Percentiles rank a stretch among this genome's conserved stretches.
Evolutionary conservation across 1,140 invertebrate genomes (phyloP).

Genomic region (Fopius arisanus): DNA sequence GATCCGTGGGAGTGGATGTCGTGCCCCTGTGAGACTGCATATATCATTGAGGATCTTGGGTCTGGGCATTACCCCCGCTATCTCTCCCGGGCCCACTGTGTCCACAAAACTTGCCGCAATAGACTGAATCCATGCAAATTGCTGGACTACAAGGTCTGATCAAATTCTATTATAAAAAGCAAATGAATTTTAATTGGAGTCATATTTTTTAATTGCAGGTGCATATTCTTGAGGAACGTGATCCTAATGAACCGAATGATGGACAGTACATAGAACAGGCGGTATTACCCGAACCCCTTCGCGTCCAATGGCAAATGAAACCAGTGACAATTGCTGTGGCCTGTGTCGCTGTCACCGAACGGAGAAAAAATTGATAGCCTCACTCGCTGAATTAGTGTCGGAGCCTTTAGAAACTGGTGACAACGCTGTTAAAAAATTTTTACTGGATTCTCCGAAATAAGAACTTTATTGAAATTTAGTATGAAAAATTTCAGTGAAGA

Average conservation of each 20-base stretch:
- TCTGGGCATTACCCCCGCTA: constrained; percentile 45
- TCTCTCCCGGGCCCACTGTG: constrained; percentile 38
- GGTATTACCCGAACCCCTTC: constrained; percentile 40
- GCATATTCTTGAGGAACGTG: constrained; percentile 40
- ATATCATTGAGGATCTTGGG: constrained; percentile 42
- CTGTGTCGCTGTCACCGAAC: constrained; percentile 35
- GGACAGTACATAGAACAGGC: constrained; percentile 33
- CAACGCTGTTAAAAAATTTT: no score
- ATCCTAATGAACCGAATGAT: constrained; percentile 25
- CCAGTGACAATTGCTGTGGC: constrained; percentile 41
- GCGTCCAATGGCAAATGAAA: constrained; percentile 45
- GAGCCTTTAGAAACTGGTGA: no score
- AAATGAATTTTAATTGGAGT: background rate
- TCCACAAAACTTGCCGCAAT: constrained; percentile 30
- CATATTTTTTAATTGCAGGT: constrained; percentile 31
- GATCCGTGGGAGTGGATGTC: constrained; percentile 26
- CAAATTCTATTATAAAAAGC: no score
- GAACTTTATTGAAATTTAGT: no score
- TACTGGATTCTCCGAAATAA: no score
- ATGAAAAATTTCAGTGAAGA: no score
- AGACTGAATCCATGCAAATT: constrained; percentile 43
- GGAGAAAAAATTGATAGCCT: constrained; percentile 27
- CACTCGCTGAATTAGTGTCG: no score
- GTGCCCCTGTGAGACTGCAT: constrained; percentile 41
- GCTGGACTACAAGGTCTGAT: constrained; percentile 44